Conservation (phyloP, 2,797 vertebrate genomes). For the Loris lydekkerianus region DNA sequence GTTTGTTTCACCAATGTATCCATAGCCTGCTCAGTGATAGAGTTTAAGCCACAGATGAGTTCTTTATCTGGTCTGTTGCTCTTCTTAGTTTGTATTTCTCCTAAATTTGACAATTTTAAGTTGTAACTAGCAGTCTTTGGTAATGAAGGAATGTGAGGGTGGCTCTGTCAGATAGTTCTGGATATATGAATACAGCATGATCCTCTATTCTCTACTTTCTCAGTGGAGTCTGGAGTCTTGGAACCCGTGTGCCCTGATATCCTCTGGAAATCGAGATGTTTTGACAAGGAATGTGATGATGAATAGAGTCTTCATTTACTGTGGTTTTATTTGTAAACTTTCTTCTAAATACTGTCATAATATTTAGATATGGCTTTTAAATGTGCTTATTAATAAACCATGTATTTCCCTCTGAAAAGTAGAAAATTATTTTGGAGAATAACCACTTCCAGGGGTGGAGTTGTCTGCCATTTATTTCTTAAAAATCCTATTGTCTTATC, state of each 20-base stretch:
- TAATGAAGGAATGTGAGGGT: background rate
- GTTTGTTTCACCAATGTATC: background rate
- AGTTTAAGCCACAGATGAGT: background rate
- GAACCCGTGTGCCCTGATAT: too few relatives aligned
- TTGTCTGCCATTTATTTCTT: slow-evolving; percentile 42
- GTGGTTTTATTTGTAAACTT: background rate
- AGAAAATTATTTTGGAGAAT: slow-evolving; percentile 42
- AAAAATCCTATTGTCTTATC: background rate
- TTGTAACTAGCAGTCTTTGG: background rate
- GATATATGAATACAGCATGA: background rate
- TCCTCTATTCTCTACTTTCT: background rate
- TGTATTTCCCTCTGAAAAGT: slow-evolving; percentile 24
- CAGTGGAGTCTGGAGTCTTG: background rate
- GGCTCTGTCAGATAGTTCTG: background rate
- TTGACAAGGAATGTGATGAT: background rate
- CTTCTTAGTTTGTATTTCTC: slow-evolving; percentile 8
- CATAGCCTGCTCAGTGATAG: too few relatives aligned
- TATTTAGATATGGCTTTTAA: slow-evolving; percentile 42
- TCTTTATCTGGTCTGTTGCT: background rate
- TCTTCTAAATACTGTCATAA: slow-evolving; percentile 47
- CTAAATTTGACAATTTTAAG: background rate
- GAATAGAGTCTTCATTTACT: background rate
- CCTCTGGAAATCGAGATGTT: background rate
- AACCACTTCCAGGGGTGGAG: background rate
- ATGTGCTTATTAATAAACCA: background rate